Base-by-base conservation (phyloP, 2,888 invertebrate genomes). In the Philhelius pedissequus region DNA sequence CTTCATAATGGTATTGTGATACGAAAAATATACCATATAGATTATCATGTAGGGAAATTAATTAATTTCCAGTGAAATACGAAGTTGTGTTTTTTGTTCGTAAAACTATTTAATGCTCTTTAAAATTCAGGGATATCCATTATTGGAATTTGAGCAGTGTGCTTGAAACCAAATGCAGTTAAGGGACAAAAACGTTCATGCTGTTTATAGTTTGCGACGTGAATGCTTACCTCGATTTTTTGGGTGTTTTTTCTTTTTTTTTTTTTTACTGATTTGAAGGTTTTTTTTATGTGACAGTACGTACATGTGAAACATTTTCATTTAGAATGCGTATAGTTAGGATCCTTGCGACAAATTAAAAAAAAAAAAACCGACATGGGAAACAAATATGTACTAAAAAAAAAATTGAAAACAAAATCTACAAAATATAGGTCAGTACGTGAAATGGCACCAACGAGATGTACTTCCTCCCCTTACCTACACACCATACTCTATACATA, bases 381-480 rank as follows among this genome's bases (percentile, higher is more conserved):
- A 52, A 56, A 71, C 76, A 77, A 52, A 66, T 20, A 38, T 27
- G 43, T n/a, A 54, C 13, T 43, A 60, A 62, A 60, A 35, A 54
- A 38, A 48, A 13, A 35, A n/a, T n/a, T 25, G 15, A 64, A 69
- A 56, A 43, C 70, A 60, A 8, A 45, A 45, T 3, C 6, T 11
- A 18, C 62, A 68, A 84, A 84, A 84, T 71, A 76, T 71, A 76
- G 84, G 84, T 80, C 80, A 84, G 75, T 25, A 56, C 62, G 60
- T 80, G 79, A 76, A 74, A 84, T 84, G 79, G 79, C 76, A 76
- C 71, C 84, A 71, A 50, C 79, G 71, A 76, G 75, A 71, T 84
- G 62, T 48, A 45, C 66, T 70, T 48, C 73, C 45, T 81, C 38
- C 54, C 54, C 62, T 32, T 20, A 25, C 38, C 45, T n/a, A 25